Conservation (phyloP, 92 coral and sea anemone species). For the Montipora capitata region DNA sequence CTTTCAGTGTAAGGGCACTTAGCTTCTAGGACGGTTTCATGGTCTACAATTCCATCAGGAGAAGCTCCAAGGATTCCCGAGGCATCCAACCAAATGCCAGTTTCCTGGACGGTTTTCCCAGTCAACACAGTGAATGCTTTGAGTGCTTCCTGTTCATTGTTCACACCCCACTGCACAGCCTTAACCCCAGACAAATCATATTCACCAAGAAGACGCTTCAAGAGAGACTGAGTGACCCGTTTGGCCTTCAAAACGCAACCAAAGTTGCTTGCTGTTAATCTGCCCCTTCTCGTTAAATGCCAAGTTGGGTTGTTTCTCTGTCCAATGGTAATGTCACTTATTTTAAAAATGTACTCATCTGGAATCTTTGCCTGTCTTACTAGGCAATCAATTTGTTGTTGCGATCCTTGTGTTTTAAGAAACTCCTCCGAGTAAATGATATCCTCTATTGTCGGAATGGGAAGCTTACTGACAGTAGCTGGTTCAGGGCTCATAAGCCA, state of each 20-base stretch:
- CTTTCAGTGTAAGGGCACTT: conserved; percentile 61
- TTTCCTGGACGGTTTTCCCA: conserved; percentile 24
- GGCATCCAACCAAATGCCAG: conserved; percentile 52
- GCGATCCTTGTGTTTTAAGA: conserved; percentile 11
- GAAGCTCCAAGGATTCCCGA: conserved; percentile 67
- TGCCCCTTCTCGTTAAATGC: conserved; percentile 36
- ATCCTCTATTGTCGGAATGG: conserved; percentile 43
- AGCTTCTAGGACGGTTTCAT: conserved; percentile 37
- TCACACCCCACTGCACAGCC: conserved; percentile 49
- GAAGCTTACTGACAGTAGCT: conserved; percentile 27
- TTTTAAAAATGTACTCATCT: not conserved
- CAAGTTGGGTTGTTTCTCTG: no score
- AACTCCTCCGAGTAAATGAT: conserved; percentile 44
- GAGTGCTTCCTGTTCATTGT: conserved; percentile 45
- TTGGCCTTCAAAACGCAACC: conserved; percentile 49
- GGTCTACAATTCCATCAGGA: conserved; percentile 53
- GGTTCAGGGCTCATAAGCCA: conserved; percentile 73
- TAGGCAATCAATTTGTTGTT: conserved; percentile 15
- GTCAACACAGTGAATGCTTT: conserved; percentile 33
- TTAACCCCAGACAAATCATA: conserved; percentile 42
- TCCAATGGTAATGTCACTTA: conserved; percentile 46
- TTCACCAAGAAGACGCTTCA: conserved; percentile 42
- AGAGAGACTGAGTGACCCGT: conserved; percentile 41
- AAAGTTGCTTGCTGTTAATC: conserved; percentile 57
- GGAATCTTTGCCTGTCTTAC: not conserved